Percentiles rank a stretch among this genome's conserved stretches.
Evolutionary conservation across 2,888 invertebrate species (phyloP).

Genomic region (Tachina fera): DNA sequence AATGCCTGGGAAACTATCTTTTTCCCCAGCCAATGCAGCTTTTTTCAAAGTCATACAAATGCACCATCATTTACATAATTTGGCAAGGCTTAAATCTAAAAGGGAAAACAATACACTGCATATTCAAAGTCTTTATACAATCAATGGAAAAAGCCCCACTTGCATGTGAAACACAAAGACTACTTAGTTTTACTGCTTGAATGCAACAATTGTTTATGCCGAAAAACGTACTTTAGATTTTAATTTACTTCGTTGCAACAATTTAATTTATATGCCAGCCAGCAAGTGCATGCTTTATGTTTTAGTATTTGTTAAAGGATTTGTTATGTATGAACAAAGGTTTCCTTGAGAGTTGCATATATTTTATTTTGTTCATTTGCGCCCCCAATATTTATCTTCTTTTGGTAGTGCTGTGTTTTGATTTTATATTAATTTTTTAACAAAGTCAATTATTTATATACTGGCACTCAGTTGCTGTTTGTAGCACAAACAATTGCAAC

Average conservation of each 20-base stretch:
- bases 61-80: conserved; percentile 57
- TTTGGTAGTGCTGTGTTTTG: background rate
- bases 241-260: conserved; percentile 29
- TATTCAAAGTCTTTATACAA: conserved; percentile 33
- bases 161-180: conserved; percentile 22
- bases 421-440: conserved; percentile 28
- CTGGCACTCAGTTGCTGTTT: conserved; percentile 28
- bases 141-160: background rate
- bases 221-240: conserved; percentile 42
- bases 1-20: background rate
- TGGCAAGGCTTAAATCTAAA: conserved; percentile 31
- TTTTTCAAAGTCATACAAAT: background rate
- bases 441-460: conserved; percentile 66
- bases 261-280: conserved; percentile 44
- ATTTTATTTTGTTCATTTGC: conserved; percentile 40
- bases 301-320: background rate
- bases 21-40: background rate
- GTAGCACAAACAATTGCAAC: conserved; percentile 18
- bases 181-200: conserved; percentile 6
- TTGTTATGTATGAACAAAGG: background rate
- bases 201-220: conserved; percentile 69
- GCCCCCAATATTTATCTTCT: conserved; percentile 23
- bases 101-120: conserved; percentile 46
- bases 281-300: conserved; percentile 11
- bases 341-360: conserved; percentile 28